Evolutionary conservation across 2,888 invertebrate species (phyloP).

Genomic region (Drosophila neotestacea): DNA sequence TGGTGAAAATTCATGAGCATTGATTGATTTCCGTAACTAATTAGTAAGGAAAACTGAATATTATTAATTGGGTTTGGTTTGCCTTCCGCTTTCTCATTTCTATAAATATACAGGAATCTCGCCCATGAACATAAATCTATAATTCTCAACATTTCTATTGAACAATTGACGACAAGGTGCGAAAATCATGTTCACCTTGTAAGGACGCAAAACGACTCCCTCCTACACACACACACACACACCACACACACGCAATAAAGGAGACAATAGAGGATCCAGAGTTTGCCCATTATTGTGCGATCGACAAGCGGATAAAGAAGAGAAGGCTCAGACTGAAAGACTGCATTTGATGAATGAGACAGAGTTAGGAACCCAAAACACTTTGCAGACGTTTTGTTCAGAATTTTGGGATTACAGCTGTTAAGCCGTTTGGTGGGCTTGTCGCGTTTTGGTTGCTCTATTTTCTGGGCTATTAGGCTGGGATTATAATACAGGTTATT

Average conservation of each 20-base stretch:
- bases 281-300: constrained; percentile 74
- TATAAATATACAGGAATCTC: constrained; percentile 22
- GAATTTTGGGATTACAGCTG: constrained; percentile 74
- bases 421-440: constrained; percentile 74
- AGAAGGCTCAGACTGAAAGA: constrained; percentile 34
- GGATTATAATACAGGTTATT: constrained; percentile 62
- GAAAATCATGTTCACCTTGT: constrained; percentile 63
- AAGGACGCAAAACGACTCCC: constrained; percentile 38
- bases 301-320: constrained; percentile 69
- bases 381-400: constrained; percentile 64
- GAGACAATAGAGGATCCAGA: constrained; percentile 29
- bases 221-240: constrained; percentile 25
- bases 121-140: constrained; percentile 32
- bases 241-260: constrained; percentile 2
- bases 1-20: constrained; percentile 34
- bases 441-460: constrained; percentile 56
- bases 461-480: constrained; percentile 52
- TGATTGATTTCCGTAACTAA: constrained; percentile 69
- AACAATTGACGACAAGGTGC: constrained; percentile 68
- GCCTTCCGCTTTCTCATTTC: constrained; percentile 1
- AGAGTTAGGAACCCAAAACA: constrained; percentile 32
- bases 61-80: constrained; percentile 51
- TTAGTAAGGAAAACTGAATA: constrained; percentile 43
- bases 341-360: constrained; percentile 58
- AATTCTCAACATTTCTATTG: constrained; percentile 43